A percentile compares a stretch with the other conserved stretches of the same genome.
Evolutionary conservation across 37 sponge, comb jelly and placozoan species (phyloP).

Genomic region (Cliona cf. orientalis): DNA sequence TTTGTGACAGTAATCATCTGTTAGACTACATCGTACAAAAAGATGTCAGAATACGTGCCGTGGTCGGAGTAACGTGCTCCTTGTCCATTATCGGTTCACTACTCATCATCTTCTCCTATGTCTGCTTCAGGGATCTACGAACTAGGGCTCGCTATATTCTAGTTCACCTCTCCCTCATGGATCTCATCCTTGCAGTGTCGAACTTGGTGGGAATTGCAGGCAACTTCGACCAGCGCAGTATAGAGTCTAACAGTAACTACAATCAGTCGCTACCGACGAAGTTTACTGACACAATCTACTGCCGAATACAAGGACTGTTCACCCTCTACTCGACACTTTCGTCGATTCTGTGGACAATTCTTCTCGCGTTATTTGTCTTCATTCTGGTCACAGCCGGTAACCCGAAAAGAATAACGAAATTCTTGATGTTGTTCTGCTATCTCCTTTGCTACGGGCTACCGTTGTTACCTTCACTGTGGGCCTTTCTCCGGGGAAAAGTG

Average conservation of each 20-base stretch:
- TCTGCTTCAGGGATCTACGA: constrained; percentile 52
- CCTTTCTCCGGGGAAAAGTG: too few relatives aligned
- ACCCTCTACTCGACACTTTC: constrained; percentile 13
- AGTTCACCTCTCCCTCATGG: constrained; percentile 76
- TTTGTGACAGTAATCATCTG: too few relatives aligned
- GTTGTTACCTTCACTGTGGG: too few relatives aligned
- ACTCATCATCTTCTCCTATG: constrained; percentile 64
- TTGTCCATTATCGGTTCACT: constrained; percentile 67
- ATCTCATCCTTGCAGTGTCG: constrained; percentile 41
- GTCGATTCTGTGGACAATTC: constrained; percentile 31
- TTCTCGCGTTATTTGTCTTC: constrained; percentile 24
- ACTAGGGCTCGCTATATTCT: constrained; percentile 60
- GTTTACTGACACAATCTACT: background rate
- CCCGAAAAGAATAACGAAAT: constrained; percentile 5
- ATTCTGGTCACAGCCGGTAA: too few relatives aligned
- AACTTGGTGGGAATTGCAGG: constrained; percentile 43
- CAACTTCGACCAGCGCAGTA: constrained; percentile 23
- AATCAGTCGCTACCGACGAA: too few relatives aligned
- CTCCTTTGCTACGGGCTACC: too few relatives aligned
- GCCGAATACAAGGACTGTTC: constrained; percentile 20
- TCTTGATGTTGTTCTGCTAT: background rate
- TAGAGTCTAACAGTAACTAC: background rate
- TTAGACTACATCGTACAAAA: too few relatives aligned
- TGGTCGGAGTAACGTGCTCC: constrained; percentile 36
- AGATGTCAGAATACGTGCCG: constrained; percentile 5